A percentile compares a stretch with the other conserved stretches of the same genome.
These are phyloP conservation scores for Pardalotus punctatus DNA, from an alignment of 2,113 vertebrate genomes.

Conservation along the genomic window DNA sequence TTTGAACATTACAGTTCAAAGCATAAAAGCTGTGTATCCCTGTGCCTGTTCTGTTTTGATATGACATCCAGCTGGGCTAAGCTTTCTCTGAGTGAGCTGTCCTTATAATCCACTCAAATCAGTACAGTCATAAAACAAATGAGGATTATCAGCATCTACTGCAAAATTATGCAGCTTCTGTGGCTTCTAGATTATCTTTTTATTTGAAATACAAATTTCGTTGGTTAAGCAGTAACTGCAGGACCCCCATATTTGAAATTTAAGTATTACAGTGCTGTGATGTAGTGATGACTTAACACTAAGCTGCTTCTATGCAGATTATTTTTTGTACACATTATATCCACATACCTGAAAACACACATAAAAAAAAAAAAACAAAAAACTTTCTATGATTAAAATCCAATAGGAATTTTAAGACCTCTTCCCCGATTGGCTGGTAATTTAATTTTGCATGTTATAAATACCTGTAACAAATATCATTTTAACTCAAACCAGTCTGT, in stretches of 20 bases:
- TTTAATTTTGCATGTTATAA: not conserved
- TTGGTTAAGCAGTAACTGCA: not conserved
- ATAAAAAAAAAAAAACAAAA: not conserved
- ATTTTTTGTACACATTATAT: not conserved
- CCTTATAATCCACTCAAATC: constrained; percentile 44
- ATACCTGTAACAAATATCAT: not conserved
- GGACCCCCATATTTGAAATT: not conserved
- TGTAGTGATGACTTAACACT: not conserved
- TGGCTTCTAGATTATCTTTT: not conserved
- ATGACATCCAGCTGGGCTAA: constrained; percentile 2
- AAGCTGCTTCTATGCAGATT: not conserved
- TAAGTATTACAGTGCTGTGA: not conserved
- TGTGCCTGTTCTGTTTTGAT: not conserved
- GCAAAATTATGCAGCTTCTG: not conserved
- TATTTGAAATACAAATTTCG: not conserved
- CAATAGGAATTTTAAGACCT: not conserved
- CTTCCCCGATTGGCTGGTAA: not conserved
- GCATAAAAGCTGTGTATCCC: not conserved
- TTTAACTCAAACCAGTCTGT: not conserved
- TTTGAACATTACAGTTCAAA: not conserved
- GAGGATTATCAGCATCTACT: constrained; percentile 16
- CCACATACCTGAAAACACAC: not conserved
- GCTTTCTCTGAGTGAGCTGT: constrained; percentile 4
- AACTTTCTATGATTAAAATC: not conserved
- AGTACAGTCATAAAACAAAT: constrained; percentile 28